Evolutionary conservation across 2,888 invertebrate species (phyloP).

Genomic region (Tromatobia lineatoria): DNA sequence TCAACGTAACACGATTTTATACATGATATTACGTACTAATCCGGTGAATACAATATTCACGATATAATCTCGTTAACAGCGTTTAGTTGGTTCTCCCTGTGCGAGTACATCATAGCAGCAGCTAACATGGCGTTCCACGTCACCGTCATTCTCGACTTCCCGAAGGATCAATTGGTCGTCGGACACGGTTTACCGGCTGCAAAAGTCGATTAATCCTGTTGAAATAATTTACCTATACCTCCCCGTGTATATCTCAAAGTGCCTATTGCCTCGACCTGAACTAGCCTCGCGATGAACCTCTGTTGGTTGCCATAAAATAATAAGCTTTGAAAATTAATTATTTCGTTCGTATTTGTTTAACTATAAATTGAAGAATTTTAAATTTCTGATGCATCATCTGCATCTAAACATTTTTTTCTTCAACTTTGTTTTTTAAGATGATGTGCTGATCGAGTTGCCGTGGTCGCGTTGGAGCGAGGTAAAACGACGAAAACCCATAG

Average conservation of each 20-base stretch:
- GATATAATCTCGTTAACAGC: constrained; percentile 87
- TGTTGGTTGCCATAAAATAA: constrained; percentile 43
- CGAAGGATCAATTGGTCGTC: constrained; percentile 92
- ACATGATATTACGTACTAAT: constrained; percentile 2
- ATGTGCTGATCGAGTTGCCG: too few species aligned
- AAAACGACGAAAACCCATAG: too few species aligned
- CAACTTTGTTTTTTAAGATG: constrained; percentile 1
- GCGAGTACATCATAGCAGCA: constrained; percentile 96
- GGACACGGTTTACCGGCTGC: constrained; percentile 87
- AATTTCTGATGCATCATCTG: constrained; percentile 44
- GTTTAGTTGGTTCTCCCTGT: constrained; percentile 97
- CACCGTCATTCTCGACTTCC: constrained; percentile 95
- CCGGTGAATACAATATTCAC: not conserved
- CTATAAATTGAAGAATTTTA: constrained; percentile 40
- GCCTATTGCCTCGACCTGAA: constrained; percentile 77
- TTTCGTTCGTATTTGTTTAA: constrained; percentile 12
- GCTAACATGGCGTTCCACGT: constrained; percentile 97
- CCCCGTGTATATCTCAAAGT: constrained; percentile 80
- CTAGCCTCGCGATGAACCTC: constrained; percentile 31
- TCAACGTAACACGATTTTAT: constrained; percentile 17
- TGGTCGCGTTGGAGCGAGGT: too few species aligned
- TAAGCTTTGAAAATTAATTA: not conserved
- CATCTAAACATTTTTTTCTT: constrained; percentile 45
- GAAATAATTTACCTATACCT: constrained; percentile 70
- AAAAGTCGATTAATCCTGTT: constrained; percentile 81